phyloP scores from a whole-genome alignment of 1,140 invertebrate genomes.

The Monochamus saltuarius region DNA sequence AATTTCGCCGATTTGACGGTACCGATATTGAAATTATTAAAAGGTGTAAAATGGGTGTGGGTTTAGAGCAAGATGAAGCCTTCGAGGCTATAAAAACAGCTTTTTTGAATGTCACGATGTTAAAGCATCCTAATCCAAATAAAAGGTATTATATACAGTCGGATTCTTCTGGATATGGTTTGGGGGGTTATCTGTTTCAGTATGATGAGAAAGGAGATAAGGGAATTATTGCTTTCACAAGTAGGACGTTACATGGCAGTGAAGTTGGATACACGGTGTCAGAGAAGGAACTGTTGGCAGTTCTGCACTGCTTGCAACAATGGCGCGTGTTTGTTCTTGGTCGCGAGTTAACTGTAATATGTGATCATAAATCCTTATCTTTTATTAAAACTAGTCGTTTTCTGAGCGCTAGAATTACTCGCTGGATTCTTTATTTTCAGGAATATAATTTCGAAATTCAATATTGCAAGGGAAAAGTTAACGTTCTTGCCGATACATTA shows the following conservation, averaged over 20 bases:
- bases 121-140: not conserved
- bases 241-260: not conserved
- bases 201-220: not conserved
- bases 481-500: not conserved
- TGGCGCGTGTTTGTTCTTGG: not conserved
- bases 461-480: not conserved
- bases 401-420: not conserved
- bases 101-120: not conserved
- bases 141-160: not conserved
- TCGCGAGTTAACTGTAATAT: not conserved
- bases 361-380: not conserved
- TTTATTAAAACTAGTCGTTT: not conserved
- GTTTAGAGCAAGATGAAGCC: not conserved
- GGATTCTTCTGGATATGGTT: not conserved
- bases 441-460: not conserved
- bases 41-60: not conserved
- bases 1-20: not conserved
- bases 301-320: not conserved
- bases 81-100: not conserved
- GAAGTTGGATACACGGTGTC: not conserved
- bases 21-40: not conserved
- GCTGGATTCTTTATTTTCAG: constrained; percentile 3
- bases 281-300: not conserved
- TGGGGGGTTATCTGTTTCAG: constrained; percentile 3
- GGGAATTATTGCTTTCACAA: not conserved